phyloP scores from a whole-genome alignment of 2,113 vertebrate species.

The Sebastes schlegelii region DNA sequence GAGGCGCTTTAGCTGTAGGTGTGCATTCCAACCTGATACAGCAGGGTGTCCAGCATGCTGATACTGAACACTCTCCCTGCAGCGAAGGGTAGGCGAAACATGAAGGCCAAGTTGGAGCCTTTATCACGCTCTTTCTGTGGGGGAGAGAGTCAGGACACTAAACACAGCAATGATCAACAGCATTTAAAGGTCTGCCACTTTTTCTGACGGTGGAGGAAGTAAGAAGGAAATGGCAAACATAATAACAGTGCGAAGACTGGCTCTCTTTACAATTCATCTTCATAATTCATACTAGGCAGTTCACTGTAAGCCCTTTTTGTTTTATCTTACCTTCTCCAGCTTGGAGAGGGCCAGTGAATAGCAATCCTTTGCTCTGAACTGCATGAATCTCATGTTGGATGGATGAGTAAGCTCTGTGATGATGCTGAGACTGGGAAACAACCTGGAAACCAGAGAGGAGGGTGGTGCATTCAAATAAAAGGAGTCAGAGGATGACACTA shows the following conservation, averaged over 20 bases:
- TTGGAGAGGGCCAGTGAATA: constrained; percentile 96
- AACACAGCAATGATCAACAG: neutral
- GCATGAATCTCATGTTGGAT: constrained; percentile 99
- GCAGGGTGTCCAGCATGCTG: constrained; percentile 81
- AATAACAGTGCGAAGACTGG: neutral
- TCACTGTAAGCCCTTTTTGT: neutral
- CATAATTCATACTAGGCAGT: neutral
- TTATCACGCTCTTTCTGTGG: constrained; percentile 79
- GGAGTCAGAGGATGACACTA: neutral
- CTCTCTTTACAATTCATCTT: neutral
- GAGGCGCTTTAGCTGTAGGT: neutral
- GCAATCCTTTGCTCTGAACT: constrained; percentile 97
- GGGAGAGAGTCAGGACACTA: constrained; percentile 13
- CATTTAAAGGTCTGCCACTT: neutral
- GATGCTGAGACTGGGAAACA: constrained; percentile 96
- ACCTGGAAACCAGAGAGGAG: constrained; percentile 74
- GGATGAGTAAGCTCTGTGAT: constrained; percentile 97
- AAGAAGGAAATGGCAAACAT: neutral
- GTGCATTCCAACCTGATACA: constrained; percentile 76
- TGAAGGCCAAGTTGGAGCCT: constrained; percentile 93
- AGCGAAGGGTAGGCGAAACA: constrained; percentile 93
- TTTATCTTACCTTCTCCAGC: constrained; percentile 91
- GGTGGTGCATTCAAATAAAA: neutral
- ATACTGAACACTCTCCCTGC: constrained; percentile 81
- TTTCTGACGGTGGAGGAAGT: neutral